phyloP scores from a whole-genome alignment of 2,113 vertebrate genomes.

The Hydrolagus affinis region DNA sequence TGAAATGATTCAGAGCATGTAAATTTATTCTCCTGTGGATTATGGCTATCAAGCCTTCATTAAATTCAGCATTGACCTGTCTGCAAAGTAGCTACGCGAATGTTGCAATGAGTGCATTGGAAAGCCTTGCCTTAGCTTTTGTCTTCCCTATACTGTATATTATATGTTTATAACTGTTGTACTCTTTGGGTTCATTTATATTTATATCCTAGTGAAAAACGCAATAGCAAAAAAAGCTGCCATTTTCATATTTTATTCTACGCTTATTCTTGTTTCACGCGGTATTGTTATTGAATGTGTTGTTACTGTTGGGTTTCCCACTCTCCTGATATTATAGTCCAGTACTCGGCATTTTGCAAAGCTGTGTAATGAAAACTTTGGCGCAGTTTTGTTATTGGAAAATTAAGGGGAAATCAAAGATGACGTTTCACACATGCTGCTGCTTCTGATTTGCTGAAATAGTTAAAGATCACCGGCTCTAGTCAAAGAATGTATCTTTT shows the following conservation, averaged over 20 bases:
- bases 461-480: neutral
- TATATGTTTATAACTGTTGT: neutral
- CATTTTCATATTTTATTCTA: too few relatives aligned
- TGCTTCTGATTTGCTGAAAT: neutral
- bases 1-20: constrained; percentile 3
- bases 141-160: neutral
- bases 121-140: constrained; percentile 9
- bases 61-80: constrained; percentile 19
- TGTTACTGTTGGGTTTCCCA: neutral
- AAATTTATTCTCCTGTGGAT: neutral
- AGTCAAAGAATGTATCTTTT: neutral
- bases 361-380: neutral
- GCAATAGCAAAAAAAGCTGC: neutral
- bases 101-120: neutral
- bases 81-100: neutral
- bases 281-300: neutral
- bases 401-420: neutral
- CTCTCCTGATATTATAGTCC: neutral
- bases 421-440: neutral
- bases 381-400: neutral
- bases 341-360: neutral
- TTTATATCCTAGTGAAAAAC: neutral
- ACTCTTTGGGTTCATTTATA: neutral
- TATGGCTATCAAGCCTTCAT: neutral
- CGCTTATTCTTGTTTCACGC: neutral